Percentiles rank a stretch among this genome's conserved stretches.
phyloP scores from a whole-genome alignment of 2,888 invertebrate genomes.

The Aporophyla nigra region DNA sequence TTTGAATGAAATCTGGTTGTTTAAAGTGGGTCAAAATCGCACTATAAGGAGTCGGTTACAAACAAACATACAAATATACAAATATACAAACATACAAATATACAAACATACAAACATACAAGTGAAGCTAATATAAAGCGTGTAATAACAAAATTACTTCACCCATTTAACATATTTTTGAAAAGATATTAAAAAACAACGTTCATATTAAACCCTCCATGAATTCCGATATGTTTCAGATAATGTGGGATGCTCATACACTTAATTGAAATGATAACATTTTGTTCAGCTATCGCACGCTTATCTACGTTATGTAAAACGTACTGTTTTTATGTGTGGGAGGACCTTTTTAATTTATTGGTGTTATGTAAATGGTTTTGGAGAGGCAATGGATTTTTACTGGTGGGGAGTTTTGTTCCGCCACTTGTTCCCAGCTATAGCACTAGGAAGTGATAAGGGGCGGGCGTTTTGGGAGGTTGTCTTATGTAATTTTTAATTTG shows the following conservation, averaged over 20 bases:
- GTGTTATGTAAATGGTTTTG: not conserved
- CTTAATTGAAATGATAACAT: constrained; percentile 55
- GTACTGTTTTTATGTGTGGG: constrained; percentile 13
- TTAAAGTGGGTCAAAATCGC: too few relatives aligned
- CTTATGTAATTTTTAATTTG: too few relatives aligned
- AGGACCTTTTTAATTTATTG: constrained; percentile 23
- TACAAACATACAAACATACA: too few relatives aligned
- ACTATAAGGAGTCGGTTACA: too few relatives aligned
- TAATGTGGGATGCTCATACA: constrained; percentile 31
- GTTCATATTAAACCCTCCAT: constrained; percentile 24
- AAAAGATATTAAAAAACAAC: constrained; percentile 26
- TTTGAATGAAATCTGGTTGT: too few relatives aligned
- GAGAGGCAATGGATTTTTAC: not conserved
- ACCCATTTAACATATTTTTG: constrained; percentile 8
- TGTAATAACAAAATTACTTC: constrained; percentile 8
- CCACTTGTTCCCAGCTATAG: too few relatives aligned
- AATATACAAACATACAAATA: too few relatives aligned
- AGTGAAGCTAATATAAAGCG: too few relatives aligned
- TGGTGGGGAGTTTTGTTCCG: too few relatives aligned
- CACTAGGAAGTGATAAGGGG: too few relatives aligned
- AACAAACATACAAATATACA: too few relatives aligned
- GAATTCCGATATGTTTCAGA: constrained; percentile 33
- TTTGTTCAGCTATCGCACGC: constrained; percentile 36
- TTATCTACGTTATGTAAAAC: constrained; percentile 34
- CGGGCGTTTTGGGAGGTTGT: too few relatives aligned